phyloP scores from a whole-genome alignment of 2,797 vertebrate species.

The Paguma larvata region DNA sequence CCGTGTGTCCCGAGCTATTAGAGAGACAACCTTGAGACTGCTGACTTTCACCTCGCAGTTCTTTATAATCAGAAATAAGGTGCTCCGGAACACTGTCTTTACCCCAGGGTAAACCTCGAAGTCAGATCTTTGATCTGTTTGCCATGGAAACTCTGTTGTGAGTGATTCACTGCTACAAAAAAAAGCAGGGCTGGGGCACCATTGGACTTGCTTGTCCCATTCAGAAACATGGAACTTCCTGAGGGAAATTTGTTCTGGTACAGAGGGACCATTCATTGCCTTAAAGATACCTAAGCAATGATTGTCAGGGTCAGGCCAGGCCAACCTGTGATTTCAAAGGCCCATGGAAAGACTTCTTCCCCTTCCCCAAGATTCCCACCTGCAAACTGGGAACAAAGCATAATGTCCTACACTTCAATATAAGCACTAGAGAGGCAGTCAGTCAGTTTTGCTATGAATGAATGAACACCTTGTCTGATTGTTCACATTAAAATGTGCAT shows the following conservation, averaged over 20 bases:
- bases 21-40: neutral
- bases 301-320: no score
- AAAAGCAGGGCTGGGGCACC: neutral
- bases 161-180: neutral
- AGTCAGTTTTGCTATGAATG: neutral
- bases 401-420: neutral
- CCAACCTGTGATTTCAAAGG: neutral
- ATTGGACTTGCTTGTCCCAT: neutral
- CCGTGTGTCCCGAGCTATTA: neutral
- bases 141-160: neutral
- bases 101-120: neutral
- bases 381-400: neutral
- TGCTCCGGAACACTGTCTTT: neutral
- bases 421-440: neutral
- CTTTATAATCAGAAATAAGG: neutral
- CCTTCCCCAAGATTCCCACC: neutral
- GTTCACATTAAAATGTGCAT: neutral
- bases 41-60: neutral
- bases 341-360: neutral
- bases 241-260: neutral
- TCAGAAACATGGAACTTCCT: neutral
- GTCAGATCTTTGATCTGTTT: neutral
- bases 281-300: neutral
- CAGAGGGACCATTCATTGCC: neutral
- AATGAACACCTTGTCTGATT: neutral